Evolutionary conservation across 2,888 invertebrate genomes (phyloP).

Genomic region (Drosophila monieri): DNA sequence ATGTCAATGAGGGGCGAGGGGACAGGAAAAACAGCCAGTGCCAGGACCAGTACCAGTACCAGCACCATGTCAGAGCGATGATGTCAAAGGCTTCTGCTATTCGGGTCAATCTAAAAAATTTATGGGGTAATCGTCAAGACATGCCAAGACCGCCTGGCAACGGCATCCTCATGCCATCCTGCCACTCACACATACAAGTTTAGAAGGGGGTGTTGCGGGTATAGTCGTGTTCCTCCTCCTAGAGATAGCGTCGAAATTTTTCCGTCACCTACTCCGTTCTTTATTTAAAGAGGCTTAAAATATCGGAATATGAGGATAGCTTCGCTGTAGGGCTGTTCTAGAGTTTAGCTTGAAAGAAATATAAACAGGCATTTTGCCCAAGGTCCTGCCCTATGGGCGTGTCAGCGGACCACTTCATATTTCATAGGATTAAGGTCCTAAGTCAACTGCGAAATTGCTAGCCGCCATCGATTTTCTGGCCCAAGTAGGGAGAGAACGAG

Average conservation of each 20-base stretch:
- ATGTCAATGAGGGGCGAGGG: conserved; percentile 34
- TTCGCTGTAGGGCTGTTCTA: background rate
- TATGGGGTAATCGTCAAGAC: conserved; percentile 61
- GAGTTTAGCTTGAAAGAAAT: background rate
- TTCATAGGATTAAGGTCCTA: background rate
- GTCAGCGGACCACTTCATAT: conserved; percentile 1
- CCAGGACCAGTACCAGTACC: conserved; percentile 3
- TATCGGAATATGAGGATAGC: background rate
- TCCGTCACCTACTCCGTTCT: background rate
- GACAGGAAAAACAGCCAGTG: background rate
- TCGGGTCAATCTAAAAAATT: conserved; percentile 73
- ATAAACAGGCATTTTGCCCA: background rate
- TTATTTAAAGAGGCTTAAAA: too few species aligned
- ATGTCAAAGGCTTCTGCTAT: conserved; percentile 69
- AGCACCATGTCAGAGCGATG: conserved; percentile 38
- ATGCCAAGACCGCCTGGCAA: conserved; percentile 52
- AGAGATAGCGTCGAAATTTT: background rate
- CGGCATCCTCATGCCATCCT: conserved; percentile 55
- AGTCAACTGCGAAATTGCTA: conserved; percentile 2
- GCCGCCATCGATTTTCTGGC: background rate
- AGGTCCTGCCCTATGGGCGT: conserved; percentile 1
- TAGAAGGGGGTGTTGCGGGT: background rate
- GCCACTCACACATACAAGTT: conserved; percentile 2
- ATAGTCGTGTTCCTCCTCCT: conserved; percentile 12
- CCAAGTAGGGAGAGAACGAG: background rate